Conservation (phyloP, 2,888 invertebrate species). For the Ophion ellenae region DNA sequence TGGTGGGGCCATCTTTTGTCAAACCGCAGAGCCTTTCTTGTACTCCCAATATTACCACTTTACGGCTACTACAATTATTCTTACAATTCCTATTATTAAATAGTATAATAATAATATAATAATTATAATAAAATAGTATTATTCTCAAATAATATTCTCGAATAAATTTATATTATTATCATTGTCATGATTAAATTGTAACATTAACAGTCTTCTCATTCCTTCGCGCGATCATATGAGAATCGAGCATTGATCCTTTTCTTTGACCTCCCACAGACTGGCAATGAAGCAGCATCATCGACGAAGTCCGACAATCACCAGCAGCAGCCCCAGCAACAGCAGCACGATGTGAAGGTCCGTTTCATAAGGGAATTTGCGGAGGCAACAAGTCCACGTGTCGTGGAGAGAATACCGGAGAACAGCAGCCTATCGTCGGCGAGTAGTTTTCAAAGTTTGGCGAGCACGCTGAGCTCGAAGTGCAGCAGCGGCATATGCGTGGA, state of each 20-base stretch:
- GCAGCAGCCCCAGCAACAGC: slow-evolving; percentile 35
- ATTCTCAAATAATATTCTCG: no score
- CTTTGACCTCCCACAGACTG: slow-evolving; percentile 55
- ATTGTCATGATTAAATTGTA: no score
- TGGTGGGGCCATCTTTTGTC: no score
- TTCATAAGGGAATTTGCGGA: slow-evolving; percentile 79
- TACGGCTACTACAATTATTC: no score
- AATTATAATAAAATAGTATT: no score
- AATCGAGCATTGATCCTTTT: slow-evolving; percentile 40
- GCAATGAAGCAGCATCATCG: slow-evolving; percentile 67
- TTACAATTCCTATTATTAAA: no score
- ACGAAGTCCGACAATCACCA: slow-evolving; percentile 52
- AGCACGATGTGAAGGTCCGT: slow-evolving; percentile 79
- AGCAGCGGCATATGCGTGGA: slow-evolving; percentile 74
- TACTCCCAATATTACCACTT: no score
- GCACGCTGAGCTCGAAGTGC: slow-evolving; percentile 76
- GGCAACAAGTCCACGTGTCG: slow-evolving; percentile 44
- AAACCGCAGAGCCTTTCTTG: no score
- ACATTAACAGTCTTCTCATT: not conserved
- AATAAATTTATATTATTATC: no score
- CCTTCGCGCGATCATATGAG: not conserved
- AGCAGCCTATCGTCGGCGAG: slow-evolving; percentile 78
- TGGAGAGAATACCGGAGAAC: slow-evolving; percentile 40
- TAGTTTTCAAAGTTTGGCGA: slow-evolving; percentile 78
- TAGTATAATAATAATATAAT: no score